Conservation (phyloP, 2,888 invertebrate genomes). For the Sarcophaga variegata region DNA sequence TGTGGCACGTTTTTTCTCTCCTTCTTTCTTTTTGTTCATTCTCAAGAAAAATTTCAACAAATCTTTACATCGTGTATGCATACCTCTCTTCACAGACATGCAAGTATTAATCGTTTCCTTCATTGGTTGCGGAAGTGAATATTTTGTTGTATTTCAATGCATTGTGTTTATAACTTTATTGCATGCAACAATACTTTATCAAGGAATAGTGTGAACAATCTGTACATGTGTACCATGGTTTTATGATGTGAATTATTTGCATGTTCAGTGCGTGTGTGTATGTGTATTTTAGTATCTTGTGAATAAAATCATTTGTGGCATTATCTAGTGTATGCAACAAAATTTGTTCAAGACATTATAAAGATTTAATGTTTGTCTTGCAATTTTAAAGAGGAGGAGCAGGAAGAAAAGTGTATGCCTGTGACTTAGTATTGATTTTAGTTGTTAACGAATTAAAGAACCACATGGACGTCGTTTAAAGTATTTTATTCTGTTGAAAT, state of each 20-base stretch:
- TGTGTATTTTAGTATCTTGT: background rate
- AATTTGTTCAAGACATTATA: background rate
- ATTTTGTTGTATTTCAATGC: conserved; percentile 13
- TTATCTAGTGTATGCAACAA: background rate
- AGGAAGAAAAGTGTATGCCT: no score
- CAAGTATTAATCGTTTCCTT: conserved; percentile 56
- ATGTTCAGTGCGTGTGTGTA: background rate
- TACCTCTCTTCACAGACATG: conserved; percentile 20
- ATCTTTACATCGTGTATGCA: conserved; percentile 6
- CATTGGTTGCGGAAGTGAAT: conserved; percentile 45
- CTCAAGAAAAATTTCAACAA: background rate
- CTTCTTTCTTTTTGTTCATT: background rate
- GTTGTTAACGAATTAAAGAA: no score
- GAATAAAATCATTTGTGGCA: conserved; percentile 2
- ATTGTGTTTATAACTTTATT: conserved; percentile 8
- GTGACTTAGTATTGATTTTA: no score
- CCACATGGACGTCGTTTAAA: no score
- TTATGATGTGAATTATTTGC: background rate
- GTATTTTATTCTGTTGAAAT: no score
- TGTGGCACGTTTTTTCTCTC: conserved; percentile 1
- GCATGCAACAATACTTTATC: background rate
- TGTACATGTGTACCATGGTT: background rate
- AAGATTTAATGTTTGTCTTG: background rate
- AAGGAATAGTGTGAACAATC: background rate
- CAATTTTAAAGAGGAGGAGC: background rate